Base-by-base conservation (phyloP, 2,113 vertebrate species). In the Cheirogaleus medius region DNA sequence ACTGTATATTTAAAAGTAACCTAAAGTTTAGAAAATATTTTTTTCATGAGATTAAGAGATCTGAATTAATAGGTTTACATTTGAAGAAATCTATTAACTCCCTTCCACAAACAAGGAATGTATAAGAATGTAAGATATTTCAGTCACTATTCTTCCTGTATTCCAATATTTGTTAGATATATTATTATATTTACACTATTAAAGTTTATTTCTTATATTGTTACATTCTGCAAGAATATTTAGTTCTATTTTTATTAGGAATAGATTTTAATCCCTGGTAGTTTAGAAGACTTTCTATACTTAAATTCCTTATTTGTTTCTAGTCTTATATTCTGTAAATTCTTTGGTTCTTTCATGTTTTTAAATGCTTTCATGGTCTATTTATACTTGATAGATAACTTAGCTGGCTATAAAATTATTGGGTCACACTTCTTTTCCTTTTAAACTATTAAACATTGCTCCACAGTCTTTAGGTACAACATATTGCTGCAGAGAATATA, bases 391-490 rank as follows among this genome's bases (percentile, higher is more conserved):
- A 76, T 49, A 44, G 37, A 86, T 81, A 76, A 34, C 52, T 96
- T 49, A 90, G 80, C 66, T 93, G 21, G 27, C 27, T 66, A 71
- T 56, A 71, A 87, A 90, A 90, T 83, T 56, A 64, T 66, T 96
- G 60, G 12, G 14, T 58, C 27, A 39, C 3, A 44, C 21, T 44
- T 10, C 4, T 78, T 77, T 93, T 15, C 60, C 6, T 89, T 96
- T 74, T n/a, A 23, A 60, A 60, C 12, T 54, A 90, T 23, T 64
- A 87, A 47, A 77, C 17, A 60, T 78, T 52, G 1, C 3, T 49
- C 15, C 6, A 29, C 29, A 76, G 5, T 77, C 17, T 82, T 83
- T 87, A 87, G 15, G n/a, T 12, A 68, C 23, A 78, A 66, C 4
- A 76, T 77, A 76, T 29, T 74, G 27, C 42, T 25, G 1, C 12